A percentile compares a stretch with the other conserved stretches of the same genome.
These are phyloP conservation scores for Xenus cinereus DNA, from an alignment of 2,113 vertebrate genomes.

Conservation along the genomic window DNA sequence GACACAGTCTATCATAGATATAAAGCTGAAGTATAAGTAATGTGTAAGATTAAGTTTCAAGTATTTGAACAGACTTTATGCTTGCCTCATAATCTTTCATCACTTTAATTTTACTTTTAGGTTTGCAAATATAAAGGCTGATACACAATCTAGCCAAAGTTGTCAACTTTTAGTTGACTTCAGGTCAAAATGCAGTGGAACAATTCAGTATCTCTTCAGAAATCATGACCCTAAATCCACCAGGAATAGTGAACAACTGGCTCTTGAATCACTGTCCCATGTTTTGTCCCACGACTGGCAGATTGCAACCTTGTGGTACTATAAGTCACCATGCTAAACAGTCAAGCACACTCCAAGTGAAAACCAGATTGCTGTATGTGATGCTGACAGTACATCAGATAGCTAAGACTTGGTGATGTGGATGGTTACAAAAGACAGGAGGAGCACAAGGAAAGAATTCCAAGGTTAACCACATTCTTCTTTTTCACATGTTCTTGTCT, in stretches of 20 bases:
- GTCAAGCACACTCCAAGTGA: neutral
- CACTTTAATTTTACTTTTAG: neutral
- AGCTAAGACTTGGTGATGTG: neutral
- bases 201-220: neutral
- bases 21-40: neutral
- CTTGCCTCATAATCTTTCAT: neutral
- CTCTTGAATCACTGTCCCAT: neutral
- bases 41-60: neutral
- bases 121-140: neutral
- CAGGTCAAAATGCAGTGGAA: neutral
- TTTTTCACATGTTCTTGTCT: neutral
- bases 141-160: neutral
- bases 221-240: neutral
- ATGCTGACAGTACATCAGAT: neutral
- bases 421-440: neutral
- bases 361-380: neutral
- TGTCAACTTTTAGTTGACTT: neutral
- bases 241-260: neutral
- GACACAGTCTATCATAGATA: neutral
- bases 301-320: neutral
- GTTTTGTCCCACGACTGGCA: neutral
- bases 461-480: neutral
- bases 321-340: neutral
- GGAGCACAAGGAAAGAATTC: neutral
- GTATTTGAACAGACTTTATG: neutral